A percentile compares a stretch with the other conserved stretches of the same genome.
Conservation (phyloP, 1,140 invertebrate genomes). For the Zaprionus camerounensis region DNA sequence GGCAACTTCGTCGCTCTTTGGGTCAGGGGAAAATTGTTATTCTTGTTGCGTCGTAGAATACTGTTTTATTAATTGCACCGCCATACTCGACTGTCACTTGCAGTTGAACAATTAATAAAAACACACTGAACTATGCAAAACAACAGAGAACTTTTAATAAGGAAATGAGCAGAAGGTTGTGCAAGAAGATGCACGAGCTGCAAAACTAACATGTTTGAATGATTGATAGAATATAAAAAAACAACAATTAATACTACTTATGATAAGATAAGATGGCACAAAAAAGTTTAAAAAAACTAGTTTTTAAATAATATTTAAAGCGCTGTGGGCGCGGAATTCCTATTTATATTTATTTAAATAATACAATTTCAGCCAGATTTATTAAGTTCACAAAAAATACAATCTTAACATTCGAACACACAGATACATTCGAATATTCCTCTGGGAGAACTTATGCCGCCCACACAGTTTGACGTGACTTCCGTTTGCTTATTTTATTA, state of each 20-base stretch:
- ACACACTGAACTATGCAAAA: conserved; percentile 11
- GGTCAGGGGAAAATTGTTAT: conserved; percentile 35
- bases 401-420: neutral
- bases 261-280: neutral
- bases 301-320: neutral
- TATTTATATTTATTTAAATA: no score
- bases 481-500: conserved; percentile 56
- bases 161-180: neutral
- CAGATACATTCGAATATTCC: neutral
- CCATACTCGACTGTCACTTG: conserved; percentile 22
- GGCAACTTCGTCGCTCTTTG: conserved; percentile 44
- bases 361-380: no score
- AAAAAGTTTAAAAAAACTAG: neutral
- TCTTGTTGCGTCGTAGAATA: conserved; percentile 3
- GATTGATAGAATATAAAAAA: neutral
- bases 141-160: neutral
- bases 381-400: neutral
- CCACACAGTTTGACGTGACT: conserved; percentile 9
- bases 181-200: neutral
- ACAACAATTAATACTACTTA: neutral
- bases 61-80: conserved; percentile 37
- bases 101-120: conserved; percentile 35
- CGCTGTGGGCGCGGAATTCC: fast-evolving
- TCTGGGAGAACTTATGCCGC: neutral
- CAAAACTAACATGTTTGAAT: neutral